Conservation (phyloP, 2,888 invertebrate genomes). For the Gymnoscelis rufifasciata region DNA sequence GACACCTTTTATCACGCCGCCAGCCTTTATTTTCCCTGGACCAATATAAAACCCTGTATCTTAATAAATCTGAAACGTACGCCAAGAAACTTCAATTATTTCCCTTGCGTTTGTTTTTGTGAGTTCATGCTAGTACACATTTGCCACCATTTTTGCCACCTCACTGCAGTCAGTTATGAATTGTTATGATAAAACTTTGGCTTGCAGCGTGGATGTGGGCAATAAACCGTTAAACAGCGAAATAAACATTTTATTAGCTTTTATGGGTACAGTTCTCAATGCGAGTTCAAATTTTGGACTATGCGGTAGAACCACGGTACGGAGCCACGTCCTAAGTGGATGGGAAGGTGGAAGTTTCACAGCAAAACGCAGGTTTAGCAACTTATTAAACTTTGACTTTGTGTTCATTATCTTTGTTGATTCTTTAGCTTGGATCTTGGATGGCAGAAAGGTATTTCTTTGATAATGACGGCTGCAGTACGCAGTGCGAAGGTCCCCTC, state of each 20-base stretch:
- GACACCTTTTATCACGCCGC: slow-evolving; percentile 3
- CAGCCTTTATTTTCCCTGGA: slow-evolving; percentile 3
- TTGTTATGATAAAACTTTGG: slow-evolving; percentile 3
- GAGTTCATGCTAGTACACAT: slow-evolving; percentile 11
- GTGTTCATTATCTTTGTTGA: too few relatives aligned
- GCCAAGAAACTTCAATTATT: slow-evolving; percentile 22
- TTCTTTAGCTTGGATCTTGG: too few relatives aligned
- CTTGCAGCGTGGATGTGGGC: not conserved
- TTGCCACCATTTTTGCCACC: not conserved
- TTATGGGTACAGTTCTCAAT: slow-evolving; percentile 8
- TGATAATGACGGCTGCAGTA: too few relatives aligned
- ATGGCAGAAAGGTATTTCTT: too few relatives aligned
- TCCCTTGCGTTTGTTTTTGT: slow-evolving; percentile 19
- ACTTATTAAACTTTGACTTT: too few relatives aligned
- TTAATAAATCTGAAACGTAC: slow-evolving; percentile 8
- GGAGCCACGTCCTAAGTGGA: too few relatives aligned
- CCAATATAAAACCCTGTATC: slow-evolving; percentile 6
- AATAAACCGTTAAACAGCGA: slow-evolving; percentile 2
- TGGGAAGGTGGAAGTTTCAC: too few relatives aligned
- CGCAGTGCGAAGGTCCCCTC: too few relatives aligned
- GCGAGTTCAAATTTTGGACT: not conserved
- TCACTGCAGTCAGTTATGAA: slow-evolving; percentile 3
- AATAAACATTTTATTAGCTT: slow-evolving; percentile 5
- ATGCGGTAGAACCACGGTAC: too few relatives aligned
- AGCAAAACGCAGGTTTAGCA: too few relatives aligned